These are phyloP conservation scores for Stictocephala bisonia DNA, from an alignment of 2,888 invertebrate species.

Conservation along the genomic window DNA sequence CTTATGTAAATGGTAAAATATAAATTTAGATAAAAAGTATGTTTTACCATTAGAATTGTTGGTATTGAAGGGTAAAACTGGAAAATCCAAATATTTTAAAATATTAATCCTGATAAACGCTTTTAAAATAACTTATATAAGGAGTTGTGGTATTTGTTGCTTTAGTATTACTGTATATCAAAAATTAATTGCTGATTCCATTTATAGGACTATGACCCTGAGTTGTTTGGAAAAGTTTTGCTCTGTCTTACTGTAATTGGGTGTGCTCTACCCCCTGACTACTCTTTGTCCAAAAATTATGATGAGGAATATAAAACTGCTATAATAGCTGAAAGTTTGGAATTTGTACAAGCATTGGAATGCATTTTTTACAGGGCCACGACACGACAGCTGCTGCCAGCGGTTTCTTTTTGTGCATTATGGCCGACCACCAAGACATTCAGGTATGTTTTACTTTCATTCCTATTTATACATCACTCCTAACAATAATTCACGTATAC, in stretches of 20 bases:
- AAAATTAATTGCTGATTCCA: too few relatives aligned
- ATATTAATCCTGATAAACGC: too few relatives aligned
- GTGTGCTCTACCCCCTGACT: conserved; percentile 98
- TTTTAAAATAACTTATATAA: too few relatives aligned
- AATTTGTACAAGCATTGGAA: not conserved
- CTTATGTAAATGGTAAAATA: too few relatives aligned
- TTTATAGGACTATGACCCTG: conserved; percentile 92
- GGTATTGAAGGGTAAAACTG: too few relatives aligned
- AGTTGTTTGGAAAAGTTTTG: conserved; percentile 97
- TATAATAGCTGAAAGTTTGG: conserved; percentile 68
- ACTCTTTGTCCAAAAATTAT: conserved; percentile 89
- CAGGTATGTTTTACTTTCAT: conserved; percentile 65
- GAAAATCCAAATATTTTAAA: too few relatives aligned
- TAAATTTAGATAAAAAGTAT: too few relatives aligned
- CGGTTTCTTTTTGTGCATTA: conserved; percentile 82
- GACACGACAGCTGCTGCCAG: conserved; percentile 86
- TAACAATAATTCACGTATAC: not conserved
- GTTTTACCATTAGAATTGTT: too few relatives aligned
- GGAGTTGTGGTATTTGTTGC: too few relatives aligned
- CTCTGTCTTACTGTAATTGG: conserved; percentile 97
- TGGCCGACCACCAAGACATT: conserved; percentile 79
- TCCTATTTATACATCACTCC: not conserved
- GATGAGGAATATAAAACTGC: conserved; percentile 92
- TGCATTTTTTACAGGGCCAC: conserved; percentile 70
- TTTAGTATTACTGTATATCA: too few relatives aligned